Evolutionary conservation across 2,113 vertebrate species (phyloP).

Genomic region (Varanus komodoensis): DNA sequence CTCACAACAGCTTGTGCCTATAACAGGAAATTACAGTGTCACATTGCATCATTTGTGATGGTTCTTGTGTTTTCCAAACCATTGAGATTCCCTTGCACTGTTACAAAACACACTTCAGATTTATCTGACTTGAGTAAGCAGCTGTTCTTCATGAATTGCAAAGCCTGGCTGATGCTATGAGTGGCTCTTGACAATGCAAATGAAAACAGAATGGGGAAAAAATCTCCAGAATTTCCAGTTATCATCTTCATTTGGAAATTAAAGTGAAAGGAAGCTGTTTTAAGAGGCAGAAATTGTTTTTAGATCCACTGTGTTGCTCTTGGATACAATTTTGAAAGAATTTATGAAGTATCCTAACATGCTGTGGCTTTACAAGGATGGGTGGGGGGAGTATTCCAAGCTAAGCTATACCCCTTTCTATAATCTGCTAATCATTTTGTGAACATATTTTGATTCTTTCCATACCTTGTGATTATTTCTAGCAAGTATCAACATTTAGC

Average conservation of each 20-base stretch:
- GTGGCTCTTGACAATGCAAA: neutral
- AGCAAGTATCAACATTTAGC: slow-evolving; percentile 33
- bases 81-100: neutral
- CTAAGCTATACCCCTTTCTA: slow-evolving; percentile 28
- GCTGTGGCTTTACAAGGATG: slow-evolving; percentile 16
- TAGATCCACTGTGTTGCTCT: slow-evolving; percentile 24
- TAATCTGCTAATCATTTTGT: slow-evolving; percentile 48
- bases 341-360: slow-evolving; percentile 30
- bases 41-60: neutral
- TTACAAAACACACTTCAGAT: slow-evolving; percentile 24
- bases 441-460: slow-evolving; percentile 22
- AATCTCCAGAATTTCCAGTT: neutral
- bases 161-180: accelerated
- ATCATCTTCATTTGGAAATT: slow-evolving; percentile 52
- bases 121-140: accelerated
- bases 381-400: slow-evolving; percentile 2
- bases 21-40: neutral
- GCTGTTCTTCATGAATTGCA: slow-evolving; percentile 17
- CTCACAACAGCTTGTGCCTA: neutral
- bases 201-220: neutral
- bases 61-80: neutral
- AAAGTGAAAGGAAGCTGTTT: slow-evolving; percentile 25
- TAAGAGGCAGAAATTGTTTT: slow-evolving; percentile 51
- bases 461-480: slow-evolving; percentile 11
- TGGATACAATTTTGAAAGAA: slow-evolving; percentile 43